phyloP scores from a whole-genome alignment of 2,888 invertebrate genomes.

The Drosophila ustulata region DNA sequence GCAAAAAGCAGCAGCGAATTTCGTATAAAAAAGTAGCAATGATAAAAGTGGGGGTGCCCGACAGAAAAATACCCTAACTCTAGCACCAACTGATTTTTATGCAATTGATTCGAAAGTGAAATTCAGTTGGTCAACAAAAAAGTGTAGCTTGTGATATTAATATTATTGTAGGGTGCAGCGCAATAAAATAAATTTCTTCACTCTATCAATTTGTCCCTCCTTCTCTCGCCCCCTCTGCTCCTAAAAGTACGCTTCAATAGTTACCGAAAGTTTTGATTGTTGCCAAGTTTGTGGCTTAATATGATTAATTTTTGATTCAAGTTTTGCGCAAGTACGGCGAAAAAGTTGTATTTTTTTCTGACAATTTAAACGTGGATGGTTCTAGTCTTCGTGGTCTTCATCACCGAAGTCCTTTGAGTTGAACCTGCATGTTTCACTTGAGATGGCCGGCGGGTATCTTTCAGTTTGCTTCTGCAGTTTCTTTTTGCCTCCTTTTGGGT shows the following conservation, averaged over 20 bases:
- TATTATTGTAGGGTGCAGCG: neutral
- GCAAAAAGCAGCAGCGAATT: neutral
- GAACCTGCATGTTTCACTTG: conserved; percentile 23
- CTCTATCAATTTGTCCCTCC: neutral
- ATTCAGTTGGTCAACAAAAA: neutral
- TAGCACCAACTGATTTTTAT: neutral
- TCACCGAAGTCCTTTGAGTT: conserved; percentile 13
- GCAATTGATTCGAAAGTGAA: neutral
- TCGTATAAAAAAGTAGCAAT: neutral
- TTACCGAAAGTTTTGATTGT: conserved; percentile 66
- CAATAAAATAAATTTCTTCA: neutral
- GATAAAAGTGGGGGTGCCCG: neutral
- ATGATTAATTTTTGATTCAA: conserved; percentile 63
- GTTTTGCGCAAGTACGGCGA: conserved; percentile 30
- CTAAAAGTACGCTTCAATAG: conserved; percentile 24
- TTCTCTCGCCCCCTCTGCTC: neutral
- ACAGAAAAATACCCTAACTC: neutral
- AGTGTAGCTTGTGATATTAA: too few relatives aligned
- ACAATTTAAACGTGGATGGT: conserved; percentile 34
- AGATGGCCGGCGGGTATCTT: conserved; percentile 27
- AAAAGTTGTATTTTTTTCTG: conserved; percentile 22
- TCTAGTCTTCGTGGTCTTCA: neutral
- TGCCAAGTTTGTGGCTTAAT: conserved; percentile 52
- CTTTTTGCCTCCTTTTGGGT: conserved; percentile 8
- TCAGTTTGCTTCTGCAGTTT: neutral